Base-by-base conservation (phyloP, 2,797 vertebrate genomes). In the Siniperca scherzeri region DNA sequence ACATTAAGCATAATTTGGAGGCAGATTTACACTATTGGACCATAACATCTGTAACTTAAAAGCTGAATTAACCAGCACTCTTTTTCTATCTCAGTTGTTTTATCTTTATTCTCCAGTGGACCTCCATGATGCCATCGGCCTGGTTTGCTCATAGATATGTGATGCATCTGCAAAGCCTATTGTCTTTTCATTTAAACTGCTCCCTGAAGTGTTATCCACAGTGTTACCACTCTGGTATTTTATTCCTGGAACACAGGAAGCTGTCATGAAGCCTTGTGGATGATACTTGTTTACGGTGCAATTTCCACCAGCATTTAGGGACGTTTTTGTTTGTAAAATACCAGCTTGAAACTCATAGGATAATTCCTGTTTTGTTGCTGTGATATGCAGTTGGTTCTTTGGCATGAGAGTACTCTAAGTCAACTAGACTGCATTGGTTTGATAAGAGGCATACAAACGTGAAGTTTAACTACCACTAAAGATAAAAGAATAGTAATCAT, bases 301-400 rank as follows among this genome's bases (percentile, higher is more conserved):
- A 7, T 69, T 84, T 83, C 25, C 69, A 88, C 83, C 86, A 82
- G 84, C 80, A 74, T 84, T 78, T 42, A 52, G 53, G 33, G 60
- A 56, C 0, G 5, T 48, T 56, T 62, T 42, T 21, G 7, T 82
- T 56, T 48, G 22, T 83, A 27, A 62, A 77, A 60, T n/a, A 78
- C 27, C 76, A 78, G 53, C 46, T 76, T 55, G 17, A 74, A 70
- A 60, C 12, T 19, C 4, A 14, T 30, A 10, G 42, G 52, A 17
- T 27, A 19, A 57, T 30, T 85, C 8, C 7, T 12, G 40, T 68
- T 84, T 77, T 74, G 17, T 61, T 77, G 76, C 76, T 82, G 75
- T 81, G 44, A 65, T 44, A 5, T 57, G 5, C 19, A 69, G 40
- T 30, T 2, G 0, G 21, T 64, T 80, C 21, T 84, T 73, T 74